Percentiles rank a stretch among this genome's conserved stretches.
phyloP scores from a whole-genome alignment of 2,888 invertebrate species.

The Drosophila differens region DNA sequence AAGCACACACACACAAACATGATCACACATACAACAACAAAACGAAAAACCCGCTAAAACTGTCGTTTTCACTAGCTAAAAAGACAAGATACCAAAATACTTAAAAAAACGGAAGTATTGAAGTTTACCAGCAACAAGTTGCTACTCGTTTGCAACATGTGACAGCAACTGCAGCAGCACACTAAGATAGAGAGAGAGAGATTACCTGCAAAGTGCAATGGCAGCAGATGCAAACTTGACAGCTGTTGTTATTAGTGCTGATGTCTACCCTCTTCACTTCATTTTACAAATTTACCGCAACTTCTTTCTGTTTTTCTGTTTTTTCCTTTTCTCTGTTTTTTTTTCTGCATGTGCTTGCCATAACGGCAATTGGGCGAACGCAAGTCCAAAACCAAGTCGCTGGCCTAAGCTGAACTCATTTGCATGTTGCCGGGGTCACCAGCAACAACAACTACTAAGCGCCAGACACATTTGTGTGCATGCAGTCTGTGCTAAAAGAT shows the following conservation, averaged over 20 bases:
- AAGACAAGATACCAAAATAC: conserved; percentile 42
- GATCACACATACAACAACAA: neutral
- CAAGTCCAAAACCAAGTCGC: conserved; percentile 45
- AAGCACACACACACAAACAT: neutral
- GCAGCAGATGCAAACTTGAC: conserved; percentile 56
- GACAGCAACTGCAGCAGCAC: conserved; percentile 19
- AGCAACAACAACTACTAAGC: conserved; percentile 35
- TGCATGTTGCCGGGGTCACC: conserved; percentile 70
- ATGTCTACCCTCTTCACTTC: conserved; percentile 13
- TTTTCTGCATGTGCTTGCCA: conserved; percentile 20
- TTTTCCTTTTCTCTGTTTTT: neutral
- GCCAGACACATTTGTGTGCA: conserved; percentile 17
- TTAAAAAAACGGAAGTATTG: conserved; percentile 48
- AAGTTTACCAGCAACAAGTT: conserved; percentile 55
- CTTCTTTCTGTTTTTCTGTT: conserved; percentile 3
- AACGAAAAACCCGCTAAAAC: conserved; percentile 43
- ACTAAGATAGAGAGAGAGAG: neutral
- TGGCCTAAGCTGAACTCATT: conserved; percentile 69
- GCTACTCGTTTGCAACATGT: conserved; percentile 40
- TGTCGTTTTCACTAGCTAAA: conserved; percentile 66
- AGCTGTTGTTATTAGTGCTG: conserved; percentile 43
- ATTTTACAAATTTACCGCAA: conserved; percentile 45
- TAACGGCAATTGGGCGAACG: conserved; percentile 52
- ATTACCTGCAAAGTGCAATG: conserved; percentile 55
- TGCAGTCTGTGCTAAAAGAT: conserved; percentile 43